phyloP scores from a whole-genome alignment of 1,140 invertebrate species.

The Triops longicaudatus region DNA sequence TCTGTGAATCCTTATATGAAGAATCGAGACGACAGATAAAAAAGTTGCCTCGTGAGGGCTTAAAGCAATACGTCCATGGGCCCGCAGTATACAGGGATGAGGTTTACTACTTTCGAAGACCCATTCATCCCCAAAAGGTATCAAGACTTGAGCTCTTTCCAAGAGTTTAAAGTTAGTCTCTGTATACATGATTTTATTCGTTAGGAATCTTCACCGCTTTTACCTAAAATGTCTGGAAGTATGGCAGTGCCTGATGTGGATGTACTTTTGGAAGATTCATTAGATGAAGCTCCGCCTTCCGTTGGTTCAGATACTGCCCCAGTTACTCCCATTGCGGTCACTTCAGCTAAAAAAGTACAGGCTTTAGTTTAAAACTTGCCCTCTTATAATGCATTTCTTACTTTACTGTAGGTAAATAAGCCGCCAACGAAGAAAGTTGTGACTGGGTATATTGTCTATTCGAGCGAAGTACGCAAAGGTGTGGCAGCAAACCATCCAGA shows the following conservation, averaged over 20 bases:
- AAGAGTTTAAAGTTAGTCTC: neutral
- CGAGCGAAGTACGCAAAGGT: conserved; percentile 83
- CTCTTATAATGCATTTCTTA: conserved; percentile 28
- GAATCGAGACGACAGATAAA: conserved; percentile 71
- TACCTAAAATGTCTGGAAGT: conserved; percentile 41
- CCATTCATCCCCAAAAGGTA: conserved; percentile 28
- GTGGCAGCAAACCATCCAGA: conserved; percentile 87
- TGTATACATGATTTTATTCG: neutral
- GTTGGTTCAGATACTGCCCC: conserved; percentile 56
- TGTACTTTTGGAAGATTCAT: conserved; percentile 54
- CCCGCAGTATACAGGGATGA: conserved; percentile 82
- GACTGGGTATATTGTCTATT: conserved; percentile 97
- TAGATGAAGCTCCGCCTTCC: conserved; percentile 62
- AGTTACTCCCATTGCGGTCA: conserved; percentile 37
- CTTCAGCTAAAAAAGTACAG: conserved; percentile 31
- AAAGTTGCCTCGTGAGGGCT: conserved; percentile 59
- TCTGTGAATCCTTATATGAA: conserved; percentile 89
- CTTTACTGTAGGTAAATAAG: neutral
- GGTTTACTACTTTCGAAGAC: conserved; percentile 67
- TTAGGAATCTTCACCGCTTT: conserved; percentile 48
- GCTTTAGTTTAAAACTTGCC: conserved; percentile 27
- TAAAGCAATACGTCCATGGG: conserved; percentile 75
- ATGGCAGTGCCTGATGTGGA: conserved; percentile 36
- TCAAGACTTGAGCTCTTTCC: neutral
- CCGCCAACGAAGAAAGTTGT: conserved; percentile 64